These are phyloP conservation scores for Perca schrenkii DNA, from an alignment of 2,113 vertebrate species.

Conservation along the genomic window DNA sequence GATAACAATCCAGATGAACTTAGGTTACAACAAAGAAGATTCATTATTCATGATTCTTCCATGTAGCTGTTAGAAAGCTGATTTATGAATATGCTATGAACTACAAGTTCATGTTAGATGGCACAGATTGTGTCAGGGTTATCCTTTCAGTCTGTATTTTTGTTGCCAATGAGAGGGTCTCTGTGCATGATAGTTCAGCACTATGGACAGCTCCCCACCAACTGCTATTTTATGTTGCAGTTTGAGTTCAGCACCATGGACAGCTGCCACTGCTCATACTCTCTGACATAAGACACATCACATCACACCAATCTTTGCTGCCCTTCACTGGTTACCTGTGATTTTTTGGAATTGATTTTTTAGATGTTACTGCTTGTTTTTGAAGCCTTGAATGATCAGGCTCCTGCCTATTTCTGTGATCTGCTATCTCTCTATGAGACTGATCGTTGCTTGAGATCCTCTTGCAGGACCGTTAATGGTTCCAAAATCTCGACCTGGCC, in stretches of 20 bases:
- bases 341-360: not conserved
- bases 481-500: not conserved
- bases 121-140: not conserved
- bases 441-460: not conserved
- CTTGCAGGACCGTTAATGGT: not conserved
- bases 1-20: constrained; percentile 33
- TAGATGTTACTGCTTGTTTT: not conserved
- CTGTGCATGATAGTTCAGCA: not conserved
- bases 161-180: not conserved
- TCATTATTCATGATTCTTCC: constrained; percentile 37
- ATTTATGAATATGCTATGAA: constrained; percentile 36
- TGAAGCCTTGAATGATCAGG: not conserved
- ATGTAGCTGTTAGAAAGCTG: constrained; percentile 10
- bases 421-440: not conserved
- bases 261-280: constrained; percentile 26
- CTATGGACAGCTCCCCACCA: constrained; percentile 1
- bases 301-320: not conserved
- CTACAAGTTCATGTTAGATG: constrained; percentile 15
- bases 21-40: constrained; percentile 26
- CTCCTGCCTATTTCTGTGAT: not conserved
- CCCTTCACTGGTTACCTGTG: not conserved
- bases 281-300: not conserved
- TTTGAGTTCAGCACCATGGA: constrained; percentile 35
- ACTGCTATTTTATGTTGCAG: not conserved
- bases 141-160: not conserved